Evolutionary conservation across 2,888 invertebrate species (phyloP).

Genomic region (Caenorhabditis angaria): DNA sequence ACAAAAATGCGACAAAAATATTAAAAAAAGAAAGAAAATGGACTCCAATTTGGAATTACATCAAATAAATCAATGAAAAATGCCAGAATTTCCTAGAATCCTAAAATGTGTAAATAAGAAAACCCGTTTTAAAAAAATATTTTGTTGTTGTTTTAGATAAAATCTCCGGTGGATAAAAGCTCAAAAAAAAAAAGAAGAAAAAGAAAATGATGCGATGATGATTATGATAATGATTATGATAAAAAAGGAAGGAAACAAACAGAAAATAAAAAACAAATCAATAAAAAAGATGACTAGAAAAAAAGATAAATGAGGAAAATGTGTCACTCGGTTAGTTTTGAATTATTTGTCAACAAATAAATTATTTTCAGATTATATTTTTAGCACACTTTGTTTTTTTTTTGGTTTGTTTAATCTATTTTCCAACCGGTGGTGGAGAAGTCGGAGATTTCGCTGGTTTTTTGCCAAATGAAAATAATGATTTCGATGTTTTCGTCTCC

Average conservation of each 20-base stretch:
- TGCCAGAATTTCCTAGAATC: not conserved
- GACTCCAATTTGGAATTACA: not conserved
- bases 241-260: slow-evolving; percentile 1
- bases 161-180: not conserved
- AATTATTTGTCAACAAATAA: slow-evolving; percentile 2
- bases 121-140: not conserved
- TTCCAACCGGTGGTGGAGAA: slow-evolving; percentile 55
- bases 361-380: slow-evolving; percentile 27
- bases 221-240: not conserved
- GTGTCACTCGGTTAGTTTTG: not conserved
- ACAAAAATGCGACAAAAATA: slow-evolving; percentile 23
- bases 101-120: not conserved
- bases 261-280: not conserved
- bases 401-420: too few species aligned
- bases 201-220: slow-evolving; percentile 4
- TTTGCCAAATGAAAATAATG: slow-evolving; percentile 66
- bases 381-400: too few species aligned
- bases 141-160: not conserved
- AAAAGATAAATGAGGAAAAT: slow-evolving; percentile 1
- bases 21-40: slow-evolving; percentile 2
- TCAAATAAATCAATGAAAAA: slow-evolving; percentile 2
- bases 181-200: not conserved
- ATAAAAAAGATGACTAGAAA: not conserved
- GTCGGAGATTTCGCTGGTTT: slow-evolving; percentile 55
- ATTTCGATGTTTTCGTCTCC: slow-evolving; percentile 44